These are phyloP conservation scores for Centroberyx gerrardi DNA, from an alignment of 2,797 vertebrate species.

Conservation along the genomic window DNA sequence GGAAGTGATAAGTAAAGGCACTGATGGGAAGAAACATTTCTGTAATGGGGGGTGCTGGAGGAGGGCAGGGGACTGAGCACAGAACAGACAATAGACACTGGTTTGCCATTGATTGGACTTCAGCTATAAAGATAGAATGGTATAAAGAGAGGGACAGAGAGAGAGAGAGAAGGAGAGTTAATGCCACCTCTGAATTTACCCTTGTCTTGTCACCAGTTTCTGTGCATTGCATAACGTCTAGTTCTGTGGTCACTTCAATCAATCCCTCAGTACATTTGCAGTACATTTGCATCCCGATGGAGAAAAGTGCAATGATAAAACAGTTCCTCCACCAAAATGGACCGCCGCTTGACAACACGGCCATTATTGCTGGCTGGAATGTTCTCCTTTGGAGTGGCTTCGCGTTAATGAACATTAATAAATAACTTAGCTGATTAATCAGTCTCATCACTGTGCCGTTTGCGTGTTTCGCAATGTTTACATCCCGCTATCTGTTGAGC, in stretches of 20 bases:
- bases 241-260: constrained; percentile 56
- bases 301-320: constrained; percentile 63
- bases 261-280: constrained; percentile 53
- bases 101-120: constrained; percentile 85
- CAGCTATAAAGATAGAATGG: constrained; percentile 82
- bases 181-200: constrained; percentile 55
- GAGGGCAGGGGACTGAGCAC: constrained; percentile 73
- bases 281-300: constrained; percentile 62
- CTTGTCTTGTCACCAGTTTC: constrained; percentile 67
- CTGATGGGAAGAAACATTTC: constrained; percentile 89
- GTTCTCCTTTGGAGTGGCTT: constrained; percentile 58
- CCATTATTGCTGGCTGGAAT: constrained; percentile 43
- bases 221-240: constrained; percentile 48
- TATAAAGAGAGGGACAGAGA: constrained; percentile 66
- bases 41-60: constrained; percentile 79
- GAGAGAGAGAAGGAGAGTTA: constrained; percentile 19
- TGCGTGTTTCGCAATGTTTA: constrained; percentile 42
- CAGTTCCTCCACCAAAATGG: constrained; percentile 50
- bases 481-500: constrained; percentile 12
- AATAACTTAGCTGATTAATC: constrained; percentile 55
- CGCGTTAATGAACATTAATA: constrained; percentile 64
- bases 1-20: constrained; percentile 85
- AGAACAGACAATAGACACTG: constrained; percentile 84
- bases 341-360: constrained; percentile 50
- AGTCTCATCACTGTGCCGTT: neutral